Evolutionary conservation across 2,888 invertebrate genomes (phyloP).

Genomic region (Drosophila seclusa): DNA sequence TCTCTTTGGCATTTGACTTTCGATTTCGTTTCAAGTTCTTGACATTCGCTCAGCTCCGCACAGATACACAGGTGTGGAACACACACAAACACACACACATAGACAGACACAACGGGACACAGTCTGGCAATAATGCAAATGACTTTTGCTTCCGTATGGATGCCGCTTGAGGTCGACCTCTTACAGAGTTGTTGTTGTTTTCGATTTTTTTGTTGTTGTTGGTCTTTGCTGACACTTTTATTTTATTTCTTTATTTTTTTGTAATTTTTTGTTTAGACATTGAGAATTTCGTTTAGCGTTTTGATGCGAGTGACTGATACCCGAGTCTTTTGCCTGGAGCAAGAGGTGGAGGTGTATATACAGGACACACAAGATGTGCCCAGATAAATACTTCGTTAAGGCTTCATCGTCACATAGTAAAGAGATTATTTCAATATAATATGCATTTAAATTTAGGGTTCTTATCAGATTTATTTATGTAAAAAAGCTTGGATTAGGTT

Average conservation of each 20-base stretch:
- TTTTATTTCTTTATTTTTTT: constrained; percentile 34
- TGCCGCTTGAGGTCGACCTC: constrained; percentile 26
- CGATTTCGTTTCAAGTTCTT: constrained; percentile 64
- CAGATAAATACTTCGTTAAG: constrained; percentile 18
- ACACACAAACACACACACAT: constrained; percentile 9
- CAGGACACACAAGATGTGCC: constrained; percentile 7
- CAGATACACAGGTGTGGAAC: constrained; percentile 26
- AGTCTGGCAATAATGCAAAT: constrained; percentile 75
- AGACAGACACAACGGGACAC: constrained; percentile 15
- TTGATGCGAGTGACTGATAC: constrained; percentile 44
- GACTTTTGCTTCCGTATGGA: constrained; percentile 69
- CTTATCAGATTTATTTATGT: constrained; percentile 29
- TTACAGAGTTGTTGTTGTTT: constrained; percentile 27
- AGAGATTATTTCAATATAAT: constrained; percentile 10
- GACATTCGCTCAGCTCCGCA: constrained; percentile 31
- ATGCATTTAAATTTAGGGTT: constrained; percentile 22
- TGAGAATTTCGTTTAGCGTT: constrained; percentile 31
- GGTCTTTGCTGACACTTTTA: constrained; percentile 57
- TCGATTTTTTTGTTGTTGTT: constrained; percentile 31
- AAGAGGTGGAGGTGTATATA: neutral
- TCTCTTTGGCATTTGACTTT: constrained; percentile 59
- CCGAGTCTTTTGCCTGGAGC: constrained; percentile 14
- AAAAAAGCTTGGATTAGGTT: constrained; percentile 10
- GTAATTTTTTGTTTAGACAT: constrained; percentile 5
- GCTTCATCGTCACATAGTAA: constrained; percentile 17